A percentile compares a stretch with the other conserved stretches of the same genome.
Conservation (phyloP, 2,113 vertebrate species). For the Jaculus jaculus region DNA sequence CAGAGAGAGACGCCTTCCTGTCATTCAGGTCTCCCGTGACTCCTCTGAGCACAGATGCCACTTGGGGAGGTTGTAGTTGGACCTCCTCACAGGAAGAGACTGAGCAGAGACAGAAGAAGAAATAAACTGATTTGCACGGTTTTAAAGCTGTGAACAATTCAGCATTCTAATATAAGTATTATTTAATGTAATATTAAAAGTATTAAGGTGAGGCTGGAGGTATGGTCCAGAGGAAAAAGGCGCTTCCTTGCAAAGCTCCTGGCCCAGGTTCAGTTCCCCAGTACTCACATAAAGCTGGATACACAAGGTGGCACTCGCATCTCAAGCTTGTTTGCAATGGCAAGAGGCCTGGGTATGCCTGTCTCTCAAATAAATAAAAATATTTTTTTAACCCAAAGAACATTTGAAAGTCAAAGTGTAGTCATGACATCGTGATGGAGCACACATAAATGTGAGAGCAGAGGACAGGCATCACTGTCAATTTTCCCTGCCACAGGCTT, state of each 20-base stretch:
- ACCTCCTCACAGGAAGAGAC: neutral
- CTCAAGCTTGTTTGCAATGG: too few species aligned
- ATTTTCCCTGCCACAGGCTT: accelerated
- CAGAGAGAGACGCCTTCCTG: neutral
- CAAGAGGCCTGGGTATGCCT: too few species aligned
- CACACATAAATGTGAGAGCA: accelerated
- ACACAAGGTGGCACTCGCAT: too few species aligned
- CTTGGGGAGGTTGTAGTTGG: neutral
- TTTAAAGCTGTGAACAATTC: neutral
- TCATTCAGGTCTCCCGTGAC: neutral
- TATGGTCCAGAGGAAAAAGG: too few species aligned
- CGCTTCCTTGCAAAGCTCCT: too few species aligned
- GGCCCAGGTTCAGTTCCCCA: too few species aligned
- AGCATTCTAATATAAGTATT: neutral
- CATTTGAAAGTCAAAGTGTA: neutral
- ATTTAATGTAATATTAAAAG: neutral
- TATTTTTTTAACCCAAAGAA: too few species aligned
- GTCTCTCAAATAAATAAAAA: too few species aligned
- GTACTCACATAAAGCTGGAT: too few species aligned
- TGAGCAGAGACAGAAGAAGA: neutral
- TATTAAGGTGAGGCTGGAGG: neutral
- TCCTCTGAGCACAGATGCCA: neutral
- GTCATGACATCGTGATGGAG: neutral
- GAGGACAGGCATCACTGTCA: accelerated
- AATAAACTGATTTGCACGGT: neutral